Evolutionary conservation across 2,113 vertebrate genomes (phyloP).

Genomic region (Papio anubis): DNA sequence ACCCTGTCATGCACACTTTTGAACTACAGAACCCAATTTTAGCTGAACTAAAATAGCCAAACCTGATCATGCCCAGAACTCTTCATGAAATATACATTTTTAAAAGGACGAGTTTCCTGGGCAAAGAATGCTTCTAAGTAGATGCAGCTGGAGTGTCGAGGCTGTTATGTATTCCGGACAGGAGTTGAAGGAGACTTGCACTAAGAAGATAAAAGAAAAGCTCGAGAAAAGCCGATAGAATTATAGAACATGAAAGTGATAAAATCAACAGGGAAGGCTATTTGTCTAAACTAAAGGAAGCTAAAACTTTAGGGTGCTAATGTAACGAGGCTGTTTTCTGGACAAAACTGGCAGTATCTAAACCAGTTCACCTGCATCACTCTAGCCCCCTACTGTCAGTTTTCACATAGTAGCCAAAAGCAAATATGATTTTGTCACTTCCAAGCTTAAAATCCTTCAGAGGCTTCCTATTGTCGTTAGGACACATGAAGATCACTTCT

Average conservation of each 20-base stretch:
- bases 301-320: constrained; percentile 1
- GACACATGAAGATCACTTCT: not conserved
- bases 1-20: not conserved
- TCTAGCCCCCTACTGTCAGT: not conserved
- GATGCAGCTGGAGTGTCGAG: not conserved
- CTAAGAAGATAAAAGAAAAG: not conserved
- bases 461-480: not conserved
- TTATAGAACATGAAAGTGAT: not conserved
- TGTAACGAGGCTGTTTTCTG: not conserved
- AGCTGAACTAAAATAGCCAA: not conserved
- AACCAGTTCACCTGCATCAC: not conserved
- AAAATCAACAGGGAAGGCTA: not conserved
- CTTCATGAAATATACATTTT: not conserved
- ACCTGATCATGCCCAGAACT: not conserved
- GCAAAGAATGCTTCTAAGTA: not conserved
- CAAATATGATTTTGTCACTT: not conserved
- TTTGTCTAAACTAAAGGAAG: constrained; percentile 2
- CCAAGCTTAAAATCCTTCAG: not conserved
- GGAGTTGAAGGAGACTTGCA: not conserved
- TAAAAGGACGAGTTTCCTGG: not conserved
- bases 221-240: not conserved
- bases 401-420: not conserved
- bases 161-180: not conserved
- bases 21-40: not conserved
- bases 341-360: not conserved